Conservation (phyloP, 2,797 vertebrate genomes). For the Onychomys leucogaster region DNA sequence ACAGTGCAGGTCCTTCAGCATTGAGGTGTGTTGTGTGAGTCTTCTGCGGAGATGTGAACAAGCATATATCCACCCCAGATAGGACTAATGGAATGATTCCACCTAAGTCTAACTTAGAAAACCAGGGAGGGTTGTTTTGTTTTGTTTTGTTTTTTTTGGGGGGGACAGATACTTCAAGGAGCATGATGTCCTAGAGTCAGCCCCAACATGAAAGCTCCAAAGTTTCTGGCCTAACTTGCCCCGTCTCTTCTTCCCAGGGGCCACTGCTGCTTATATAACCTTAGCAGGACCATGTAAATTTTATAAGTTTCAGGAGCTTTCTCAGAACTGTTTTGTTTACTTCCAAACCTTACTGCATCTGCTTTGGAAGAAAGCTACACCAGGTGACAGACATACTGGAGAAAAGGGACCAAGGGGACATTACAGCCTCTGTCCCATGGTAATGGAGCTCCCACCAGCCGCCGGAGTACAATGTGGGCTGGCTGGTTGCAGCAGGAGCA, state of each 20-base stretch:
- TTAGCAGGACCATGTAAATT: neutral
- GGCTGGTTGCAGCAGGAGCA: neutral
- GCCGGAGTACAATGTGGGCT: accelerated
- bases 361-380: neutral
- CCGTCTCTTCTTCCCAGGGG: neutral
- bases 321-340: neutral
- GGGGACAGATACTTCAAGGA: neutral
- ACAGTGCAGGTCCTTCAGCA: neutral
- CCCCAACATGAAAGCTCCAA: neutral
- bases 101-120: neutral
- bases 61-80: no score
- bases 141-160: no score
- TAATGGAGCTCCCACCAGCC: no score
- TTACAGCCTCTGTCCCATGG: neutral
- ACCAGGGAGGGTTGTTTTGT: no score
- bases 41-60: neutral
- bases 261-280: neutral
- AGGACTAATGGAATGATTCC: neutral
- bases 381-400: neutral
- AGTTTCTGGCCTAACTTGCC: no score
- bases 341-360: neutral
- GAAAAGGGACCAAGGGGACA: neutral
- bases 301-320: neutral
- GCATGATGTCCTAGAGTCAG: neutral
- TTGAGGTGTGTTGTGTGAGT: neutral